A percentile compares a stretch with the other conserved stretches of the same genome.
Conservation (phyloP, 2,113 vertebrate genomes). For the Syrmaticus mikado region DNA sequence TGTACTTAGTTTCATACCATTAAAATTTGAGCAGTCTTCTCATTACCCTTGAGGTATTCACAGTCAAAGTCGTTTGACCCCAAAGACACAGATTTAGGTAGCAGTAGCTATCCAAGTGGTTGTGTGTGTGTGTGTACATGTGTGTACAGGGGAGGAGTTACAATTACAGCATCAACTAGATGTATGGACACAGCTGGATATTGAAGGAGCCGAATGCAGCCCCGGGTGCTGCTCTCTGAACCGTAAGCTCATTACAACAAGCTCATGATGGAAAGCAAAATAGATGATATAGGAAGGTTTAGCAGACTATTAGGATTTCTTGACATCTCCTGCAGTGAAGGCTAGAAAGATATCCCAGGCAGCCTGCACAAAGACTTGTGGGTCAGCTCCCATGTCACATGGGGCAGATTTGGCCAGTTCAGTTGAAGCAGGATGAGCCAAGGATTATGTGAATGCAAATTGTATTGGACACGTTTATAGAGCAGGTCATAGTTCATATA, state of each 20-base stretch:
- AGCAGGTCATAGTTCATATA: too few species aligned
- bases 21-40: neutral
- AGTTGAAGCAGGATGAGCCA: neutral
- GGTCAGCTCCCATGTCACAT: neutral
- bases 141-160: neutral
- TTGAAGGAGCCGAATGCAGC: neutral
- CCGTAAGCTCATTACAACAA: neutral
- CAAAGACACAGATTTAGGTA: rapidly evolving
- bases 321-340: neutral
- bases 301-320: neutral
- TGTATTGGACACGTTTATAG: neutral
- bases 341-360: neutral
- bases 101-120: neutral
- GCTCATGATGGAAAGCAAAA: neutral
- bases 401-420: neutral
- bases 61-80: neutral
- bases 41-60: neutral
- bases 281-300: neutral
- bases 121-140: too few species aligned
- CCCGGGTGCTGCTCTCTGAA: neutral
- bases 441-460: neutral
- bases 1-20: neutral
- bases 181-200: rapidly evolving
- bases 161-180: rapidly evolving
- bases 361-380: neutral